A percentile compares a stretch with the other conserved stretches of the same genome.
phyloP scores from a whole-genome alignment of 37 sponge, comb jelly and placozoan genomes.

The Bolinopsis microptera region DNA sequence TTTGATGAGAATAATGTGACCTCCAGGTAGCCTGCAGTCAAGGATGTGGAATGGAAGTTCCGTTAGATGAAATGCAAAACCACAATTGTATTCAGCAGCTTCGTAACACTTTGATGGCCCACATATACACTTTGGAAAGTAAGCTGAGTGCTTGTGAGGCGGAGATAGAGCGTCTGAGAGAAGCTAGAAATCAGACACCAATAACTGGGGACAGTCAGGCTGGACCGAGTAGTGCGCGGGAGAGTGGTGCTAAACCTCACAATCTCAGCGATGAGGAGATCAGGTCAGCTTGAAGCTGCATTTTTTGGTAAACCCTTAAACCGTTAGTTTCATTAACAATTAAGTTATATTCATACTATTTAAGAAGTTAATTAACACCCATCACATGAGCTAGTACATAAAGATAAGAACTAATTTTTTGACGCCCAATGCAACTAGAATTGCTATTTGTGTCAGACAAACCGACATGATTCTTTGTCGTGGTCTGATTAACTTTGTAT shows the following conservation, averaged over 20 bases:
- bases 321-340: too few relatives aligned
- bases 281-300: constrained; percentile 29
- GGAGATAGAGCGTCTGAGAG: constrained; percentile 68
- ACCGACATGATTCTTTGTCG: too few relatives aligned
- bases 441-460: too few relatives aligned
- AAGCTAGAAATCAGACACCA: constrained; percentile 76
- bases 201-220: constrained; percentile 59
- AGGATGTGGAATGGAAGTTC: constrained; percentile 85
- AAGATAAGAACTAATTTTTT: too few relatives aligned
- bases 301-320: too few relatives aligned
- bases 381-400: too few relatives aligned
- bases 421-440: too few relatives aligned
- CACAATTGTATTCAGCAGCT: constrained; percentile 81
- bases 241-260: neutral
- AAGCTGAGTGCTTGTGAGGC: neutral
- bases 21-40: constrained; percentile 72
- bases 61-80: constrained; percentile 79
- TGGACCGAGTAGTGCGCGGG: neutral
- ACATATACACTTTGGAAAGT: constrained; percentile 59
- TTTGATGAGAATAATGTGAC: too few relatives aligned
- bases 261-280: constrained; percentile 63
- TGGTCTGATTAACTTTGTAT: too few relatives aligned
- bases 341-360: too few relatives aligned
- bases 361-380: too few relatives aligned
- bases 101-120: constrained; percentile 67